Evolutionary conservation across 2,888 invertebrate genomes (phyloP), one percentile per base, ranked within the genome.

Genomic region (Carabus problematicus): DNA sequence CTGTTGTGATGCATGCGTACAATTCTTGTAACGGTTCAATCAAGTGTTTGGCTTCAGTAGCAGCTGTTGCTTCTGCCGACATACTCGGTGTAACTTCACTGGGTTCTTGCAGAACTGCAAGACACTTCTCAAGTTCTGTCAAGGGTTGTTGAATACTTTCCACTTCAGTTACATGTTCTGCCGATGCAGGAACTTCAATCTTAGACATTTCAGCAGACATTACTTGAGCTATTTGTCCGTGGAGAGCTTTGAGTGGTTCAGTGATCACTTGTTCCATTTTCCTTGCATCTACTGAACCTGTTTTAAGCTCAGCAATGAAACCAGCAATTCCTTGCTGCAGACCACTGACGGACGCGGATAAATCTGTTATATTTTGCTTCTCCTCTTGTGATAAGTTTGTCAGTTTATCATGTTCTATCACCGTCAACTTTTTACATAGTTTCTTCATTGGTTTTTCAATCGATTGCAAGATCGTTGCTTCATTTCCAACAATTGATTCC

Each of bases 281-380:
- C 8, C 14, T 11, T 45, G 68, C 52, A 54, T 60, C 16, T 16
- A 45, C 43, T 42, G 18, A 18, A 14, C 40, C 60, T 29, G 42
- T 39, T 16, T 62, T 69, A n/a, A 63, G 18, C 56, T 49, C 69
- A 49, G 55, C 41, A 11, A 67, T 54, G n/a, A 67, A 41, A n/a
- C 43, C 41, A 8, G 39, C 14, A 19, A 67, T 41, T 29, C 67
- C 67, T 54, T 67, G 52, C 39, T 67, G 59, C 39, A 67, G 12
- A 54, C 42, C 60, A 49, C 12, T 41, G n/a, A 59, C 43, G 40
- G 14, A 39, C 12, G 45, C 12, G 11, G 59, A 14, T 43, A 66
- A 39, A 41, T 47, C 49, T 11, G 58, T 18, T 14, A 66, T 18
- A 58, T 40, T 58, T 52, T 16, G 16, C 3, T 16, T 18, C 18